Percentiles rank a stretch among this genome's conserved stretches.
Conservation (phyloP, 2,113 vertebrate genomes). For the Cololabis saira region DNA sequence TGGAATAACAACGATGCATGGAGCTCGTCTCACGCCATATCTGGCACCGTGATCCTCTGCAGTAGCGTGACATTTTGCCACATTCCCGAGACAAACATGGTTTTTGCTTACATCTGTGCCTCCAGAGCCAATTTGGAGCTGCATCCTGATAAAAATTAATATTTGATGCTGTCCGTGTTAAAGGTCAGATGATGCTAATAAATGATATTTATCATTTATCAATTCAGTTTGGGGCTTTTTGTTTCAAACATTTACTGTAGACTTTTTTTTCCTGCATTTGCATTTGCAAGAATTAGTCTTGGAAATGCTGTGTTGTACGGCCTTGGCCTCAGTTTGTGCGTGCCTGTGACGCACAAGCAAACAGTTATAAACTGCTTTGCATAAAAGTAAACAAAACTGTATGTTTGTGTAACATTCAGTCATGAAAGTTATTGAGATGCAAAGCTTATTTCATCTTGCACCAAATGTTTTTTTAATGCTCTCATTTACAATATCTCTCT, state of each 20-base stretch:
- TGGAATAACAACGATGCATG: constrained; percentile 54
- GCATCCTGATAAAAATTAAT: constrained; percentile 37
- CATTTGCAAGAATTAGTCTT: constrained; percentile 5
- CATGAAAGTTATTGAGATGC: too few relatives aligned
- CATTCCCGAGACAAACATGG: constrained; percentile 1
- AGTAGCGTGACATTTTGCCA: constrained; percentile 30
- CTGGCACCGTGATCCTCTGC: constrained; percentile 21
- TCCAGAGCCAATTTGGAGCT: constrained; percentile 10
- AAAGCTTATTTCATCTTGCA: too few relatives aligned
- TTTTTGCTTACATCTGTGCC: constrained; percentile 1
- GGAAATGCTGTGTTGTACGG: constrained; percentile 14
- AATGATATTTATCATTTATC: constrained; percentile 33
- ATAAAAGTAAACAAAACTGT: background rate
- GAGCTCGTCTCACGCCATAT: constrained; percentile 25
- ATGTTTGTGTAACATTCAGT: too few relatives aligned
- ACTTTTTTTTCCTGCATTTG: background rate
- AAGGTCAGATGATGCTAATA: constrained; percentile 65
- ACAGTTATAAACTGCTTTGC: background rate
- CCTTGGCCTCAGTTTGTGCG: constrained; percentile 4
- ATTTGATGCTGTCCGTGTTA: constrained; percentile 30
- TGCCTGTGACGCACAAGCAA: background rate
- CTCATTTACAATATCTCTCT: too few relatives aligned
- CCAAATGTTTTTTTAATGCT: too few relatives aligned
- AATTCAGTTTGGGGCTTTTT: constrained; percentile 24
- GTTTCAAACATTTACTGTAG: constrained; percentile 17